A percentile compares a stretch with the other conserved stretches of the same genome.
These are phyloP conservation scores for Megaceryle maxima DNA, from an alignment of 2,113 vertebrate genomes.

Conservation along the genomic window DNA sequence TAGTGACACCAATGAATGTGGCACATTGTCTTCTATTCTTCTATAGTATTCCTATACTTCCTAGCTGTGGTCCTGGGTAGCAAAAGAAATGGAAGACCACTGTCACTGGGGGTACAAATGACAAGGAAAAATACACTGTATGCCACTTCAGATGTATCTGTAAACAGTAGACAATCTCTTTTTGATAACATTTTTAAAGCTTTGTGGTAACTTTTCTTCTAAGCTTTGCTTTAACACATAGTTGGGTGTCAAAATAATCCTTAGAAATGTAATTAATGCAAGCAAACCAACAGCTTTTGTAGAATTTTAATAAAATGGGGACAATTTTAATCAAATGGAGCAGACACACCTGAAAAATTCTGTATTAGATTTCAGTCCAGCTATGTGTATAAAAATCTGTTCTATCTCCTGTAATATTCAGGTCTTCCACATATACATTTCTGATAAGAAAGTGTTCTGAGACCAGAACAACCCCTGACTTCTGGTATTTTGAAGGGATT, in stretches of 20 bases:
- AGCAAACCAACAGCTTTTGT: neutral
- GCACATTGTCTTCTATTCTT: neutral
- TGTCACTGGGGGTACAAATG: neutral
- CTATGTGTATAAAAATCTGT: neutral
- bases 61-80: neutral
- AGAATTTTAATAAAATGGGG: neutral
- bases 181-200: rapidly evolving
- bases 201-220: neutral
- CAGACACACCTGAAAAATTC: neutral
- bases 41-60: neutral
- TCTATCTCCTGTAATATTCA: neutral
- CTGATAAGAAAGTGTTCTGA: neutral
- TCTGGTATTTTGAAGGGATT: neutral
- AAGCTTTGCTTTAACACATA: neutral
- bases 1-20: neutral
- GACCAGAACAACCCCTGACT: neutral
- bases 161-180: neutral
- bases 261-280: neutral
- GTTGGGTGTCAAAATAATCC: neutral
- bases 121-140: rapidly evolving
- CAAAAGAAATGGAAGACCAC: neutral
- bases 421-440: neutral
- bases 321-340: neutral
- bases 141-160: neutral
- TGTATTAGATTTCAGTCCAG: neutral